phyloP scores from a whole-genome alignment of 2,888 invertebrate species.

The Troglohyphantes excavatus region DNA sequence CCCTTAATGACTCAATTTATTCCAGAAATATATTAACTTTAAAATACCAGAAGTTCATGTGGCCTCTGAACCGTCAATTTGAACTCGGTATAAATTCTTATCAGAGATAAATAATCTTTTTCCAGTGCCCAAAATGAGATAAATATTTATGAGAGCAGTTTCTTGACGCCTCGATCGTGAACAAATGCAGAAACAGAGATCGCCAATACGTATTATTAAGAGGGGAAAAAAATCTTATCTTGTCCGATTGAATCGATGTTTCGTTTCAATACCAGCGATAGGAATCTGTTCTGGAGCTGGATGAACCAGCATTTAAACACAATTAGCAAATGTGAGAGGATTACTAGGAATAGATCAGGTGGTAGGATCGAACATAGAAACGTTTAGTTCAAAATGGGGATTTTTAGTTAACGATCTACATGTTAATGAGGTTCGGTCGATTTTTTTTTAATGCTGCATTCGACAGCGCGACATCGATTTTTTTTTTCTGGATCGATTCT shows the following conservation, averaged over 20 bases:
- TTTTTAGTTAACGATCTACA: neutral
- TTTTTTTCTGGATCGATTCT: slow-evolving; percentile 6
- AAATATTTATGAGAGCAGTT: slow-evolving; percentile 57
- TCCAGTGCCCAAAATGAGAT: neutral
- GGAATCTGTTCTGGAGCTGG: neutral
- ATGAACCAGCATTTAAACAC: slow-evolving; percentile 39
- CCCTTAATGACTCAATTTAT: no score
- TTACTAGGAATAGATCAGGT: slow-evolving; percentile 2
- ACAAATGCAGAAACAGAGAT: slow-evolving; percentile 19
- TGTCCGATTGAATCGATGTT: slow-evolving; percentile 25
- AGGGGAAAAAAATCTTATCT: slow-evolving; percentile 30
- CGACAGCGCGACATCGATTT: neutral
- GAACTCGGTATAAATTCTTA: neutral
- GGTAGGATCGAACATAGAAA: neutral
- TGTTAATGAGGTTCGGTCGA: slow-evolving; percentile 2
- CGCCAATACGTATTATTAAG: slow-evolving; percentile 47
- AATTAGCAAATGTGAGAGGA: slow-evolving; percentile 23
- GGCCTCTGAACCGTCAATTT: neutral
- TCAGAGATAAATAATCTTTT: neutral
- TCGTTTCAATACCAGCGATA: neutral
- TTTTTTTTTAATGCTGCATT: neutral
- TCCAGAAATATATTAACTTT: no score
- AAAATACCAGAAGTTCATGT: no score
- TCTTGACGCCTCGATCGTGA: slow-evolving; percentile 58
- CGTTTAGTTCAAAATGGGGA: neutral